Conservation (phyloP, 35 echinoderm and acorn worm genomes). For the Apostichopus parvimensis region DNA sequence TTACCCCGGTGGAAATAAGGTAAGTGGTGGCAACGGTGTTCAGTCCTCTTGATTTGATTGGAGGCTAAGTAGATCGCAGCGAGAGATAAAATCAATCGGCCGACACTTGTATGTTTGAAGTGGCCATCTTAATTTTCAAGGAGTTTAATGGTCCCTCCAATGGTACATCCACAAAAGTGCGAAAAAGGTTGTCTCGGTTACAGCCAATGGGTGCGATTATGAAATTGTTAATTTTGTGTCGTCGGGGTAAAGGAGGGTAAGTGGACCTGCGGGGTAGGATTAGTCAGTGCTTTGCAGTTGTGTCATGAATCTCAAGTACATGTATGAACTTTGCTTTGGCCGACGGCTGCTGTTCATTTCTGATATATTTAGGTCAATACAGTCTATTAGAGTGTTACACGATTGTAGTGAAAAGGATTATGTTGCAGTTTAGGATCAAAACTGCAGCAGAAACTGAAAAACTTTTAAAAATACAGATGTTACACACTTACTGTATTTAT, state of each 20-base stretch:
- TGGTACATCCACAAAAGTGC: neutral
- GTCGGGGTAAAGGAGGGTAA: constrained; percentile 18
- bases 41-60: constrained; percentile 30
- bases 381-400: neutral
- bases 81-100: constrained; percentile 40
- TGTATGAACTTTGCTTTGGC: constrained; percentile 1
- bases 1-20: constrained; percentile 29
- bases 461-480: neutral
- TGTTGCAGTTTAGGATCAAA: neutral
- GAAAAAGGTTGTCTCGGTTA: constrained; percentile 5
- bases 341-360: neutral
- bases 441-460: neutral
- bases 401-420: neutral
- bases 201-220: neutral
- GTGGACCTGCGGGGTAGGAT: constrained; percentile 26
- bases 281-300: constrained; percentile 13
- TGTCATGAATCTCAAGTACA: constrained; percentile 30
- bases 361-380: constrained; percentile 18
- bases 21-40: neutral
- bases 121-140: constrained; percentile 8
- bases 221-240: constrained; percentile 48
- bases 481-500: too few relatives aligned
- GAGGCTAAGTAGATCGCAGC: constrained; percentile 34
- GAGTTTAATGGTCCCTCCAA: neutral
- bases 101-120: neutral